Evolutionary conservation across 2,113 vertebrate species (phyloP), one percentile per base, ranked within the genome.

Genomic region (Turdus rufiventris): DNA sequence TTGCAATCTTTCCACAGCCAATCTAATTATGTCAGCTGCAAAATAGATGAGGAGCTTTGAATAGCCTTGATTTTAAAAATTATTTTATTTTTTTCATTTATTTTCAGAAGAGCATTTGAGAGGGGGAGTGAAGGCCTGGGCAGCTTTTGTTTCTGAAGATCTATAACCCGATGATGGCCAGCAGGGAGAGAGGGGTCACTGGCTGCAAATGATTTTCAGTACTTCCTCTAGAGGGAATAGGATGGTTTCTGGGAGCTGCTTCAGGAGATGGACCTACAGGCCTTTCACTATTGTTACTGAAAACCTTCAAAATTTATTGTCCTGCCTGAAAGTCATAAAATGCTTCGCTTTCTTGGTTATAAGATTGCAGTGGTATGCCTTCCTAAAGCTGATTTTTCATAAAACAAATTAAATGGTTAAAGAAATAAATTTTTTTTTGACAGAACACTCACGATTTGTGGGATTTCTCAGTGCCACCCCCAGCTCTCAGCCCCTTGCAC

Each of bases 71-170:
- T 43, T 74, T 26, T 2, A 10, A 66, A 66, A 75, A 29, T 31
- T 11, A 8, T 14, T 68, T 62, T n/a, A 14, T 29, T 84, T 40
- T 40, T 24, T 13, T 24, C 9, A 26, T 38, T 31, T 28, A 7
- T 33, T 85, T 85, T 58, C 68, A 79, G 68, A 87, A 80, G 56
- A 26, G 13, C 8, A 47, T 67, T 61, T 68, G 45, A 56, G 53
- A 72, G 18, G 68, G 53, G 3, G 28, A 84, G 53, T 79, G 43
- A 28, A 66, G 65, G 70, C 70, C 67, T 68, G 47, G 54, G 50
- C 66, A 94, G 93, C 91, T 84, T 88, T 96, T 94, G 66, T 95
- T 94, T 58, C 81, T 76, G 67, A 85, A 96, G 85, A 88, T 95
- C 93, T 96, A 90, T 85, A 91, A 93, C 66, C 66, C 18, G 74